Evolutionary conservation across 2,888 invertebrate genomes (phyloP).

Genomic region (Frankliniella intonsa): DNA sequence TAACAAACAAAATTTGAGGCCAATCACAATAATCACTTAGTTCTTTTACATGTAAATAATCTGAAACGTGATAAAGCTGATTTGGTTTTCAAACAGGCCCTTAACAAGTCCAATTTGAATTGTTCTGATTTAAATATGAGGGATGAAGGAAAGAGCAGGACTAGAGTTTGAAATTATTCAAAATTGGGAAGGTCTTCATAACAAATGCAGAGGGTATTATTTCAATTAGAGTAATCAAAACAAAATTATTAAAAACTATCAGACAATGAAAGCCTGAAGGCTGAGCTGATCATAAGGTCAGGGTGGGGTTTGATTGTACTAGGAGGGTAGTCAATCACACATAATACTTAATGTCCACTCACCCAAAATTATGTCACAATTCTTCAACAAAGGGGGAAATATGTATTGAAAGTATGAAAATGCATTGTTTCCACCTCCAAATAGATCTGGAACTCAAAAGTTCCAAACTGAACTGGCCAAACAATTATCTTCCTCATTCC

Average conservation of each 20-base stretch:
- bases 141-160: conserved; percentile 38
- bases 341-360: conserved; percentile 23
- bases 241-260: too few relatives aligned
- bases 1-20: neutral
- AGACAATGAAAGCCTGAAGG: neutral
- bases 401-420: conserved; percentile 23
- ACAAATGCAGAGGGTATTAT: conserved; percentile 32
- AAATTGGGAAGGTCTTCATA: conserved; percentile 31
- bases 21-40: conserved; percentile 8
- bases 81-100: neutral
- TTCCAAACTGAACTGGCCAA: conserved; percentile 17
- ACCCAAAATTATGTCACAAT: conserved; percentile 8
- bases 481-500: conserved; percentile 21
- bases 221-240: conserved; percentile 25
- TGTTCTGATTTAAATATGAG: conserved; percentile 28
- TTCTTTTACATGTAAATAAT: neutral
- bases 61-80: neutral
- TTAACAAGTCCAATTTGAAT: conserved; percentile 26
- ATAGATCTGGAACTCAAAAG: neutral
- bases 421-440: conserved; percentile 7
- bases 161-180: conserved; percentile 39
- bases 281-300: neutral
- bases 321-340: conserved; percentile 9
- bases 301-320: conserved; percentile 8
- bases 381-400: neutral